phyloP scores from a whole-genome alignment of 2,888 invertebrate genomes.

The Zhuqinia jingwanae region DNA sequence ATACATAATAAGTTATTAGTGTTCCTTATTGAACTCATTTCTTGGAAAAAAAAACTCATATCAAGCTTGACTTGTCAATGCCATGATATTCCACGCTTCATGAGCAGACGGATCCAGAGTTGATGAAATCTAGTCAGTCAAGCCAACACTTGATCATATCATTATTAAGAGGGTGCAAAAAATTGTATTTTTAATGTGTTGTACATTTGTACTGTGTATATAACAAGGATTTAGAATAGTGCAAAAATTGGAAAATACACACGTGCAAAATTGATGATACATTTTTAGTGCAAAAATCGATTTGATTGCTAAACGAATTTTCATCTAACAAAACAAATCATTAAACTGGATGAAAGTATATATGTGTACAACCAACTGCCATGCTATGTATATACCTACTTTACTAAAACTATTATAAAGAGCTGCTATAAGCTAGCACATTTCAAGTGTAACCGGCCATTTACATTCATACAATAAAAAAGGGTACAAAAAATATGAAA shows the following conservation, averaged over 20 bases:
- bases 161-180: background rate
- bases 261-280: too few species aligned
- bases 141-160: background rate
- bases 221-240: too few species aligned
- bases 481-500: too few species aligned
- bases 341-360: constrained; percentile 19
- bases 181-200: too few species aligned
- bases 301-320: background rate
- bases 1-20: too few species aligned
- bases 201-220: too few species aligned
- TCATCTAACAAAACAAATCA: background rate
- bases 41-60: background rate
- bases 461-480: too few species aligned
- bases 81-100: background rate
- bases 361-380: background rate
- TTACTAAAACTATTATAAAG: too few species aligned
- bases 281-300: constrained; percentile 7
- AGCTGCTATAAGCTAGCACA: too few species aligned
- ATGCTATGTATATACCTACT: too few species aligned
- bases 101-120: background rate
- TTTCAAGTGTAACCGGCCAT: too few species aligned
- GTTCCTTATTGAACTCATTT: background rate
- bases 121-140: background rate
- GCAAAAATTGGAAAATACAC: too few species aligned
- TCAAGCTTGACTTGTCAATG: constrained; percentile 1